Base-by-base conservation (phyloP, 1,140 invertebrate species). In the Leptinotarsa lineolata region DNA sequence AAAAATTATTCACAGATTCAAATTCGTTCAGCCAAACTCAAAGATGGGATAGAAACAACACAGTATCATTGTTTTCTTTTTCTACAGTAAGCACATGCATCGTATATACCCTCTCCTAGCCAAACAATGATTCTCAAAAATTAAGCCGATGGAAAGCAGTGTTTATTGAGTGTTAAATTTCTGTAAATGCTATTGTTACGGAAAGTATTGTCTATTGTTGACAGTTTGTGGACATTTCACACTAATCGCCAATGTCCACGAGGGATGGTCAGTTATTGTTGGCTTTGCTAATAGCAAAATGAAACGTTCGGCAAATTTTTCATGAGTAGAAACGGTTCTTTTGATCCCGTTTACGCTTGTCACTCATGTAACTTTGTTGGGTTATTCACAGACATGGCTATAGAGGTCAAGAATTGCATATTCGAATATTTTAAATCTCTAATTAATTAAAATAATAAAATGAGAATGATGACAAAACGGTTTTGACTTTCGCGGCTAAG, bases 161-260 rank as follows among this genome's bases (percentile, higher is more conserved):
- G 54, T 70, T 70, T 70, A 70, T 54, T 39, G 68, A 60, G 68
- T 70, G 68, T 70, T 70, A 70, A 70, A 70, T 70, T 70, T 70
- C 68, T 39, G 68, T 70, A 70, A 70, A 58, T 59, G 21, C 68
- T 30, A 54, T 70, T 70, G 68, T 70, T 70, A 15, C 30, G n/a
- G 13, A 48, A 59, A 54, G 68, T 39, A 70, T 70, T 70, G 68
- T 70, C 46, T 44, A 59, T 70, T 70, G 54, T 70, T 21, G 24
- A 44, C 68, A 60, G 68, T 22, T 70, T 70, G 46, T 70, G 68
- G 68, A 58, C 54, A 70, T 70, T 70, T 70, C 68, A 24, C 54
- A 70, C 46, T 70, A 70, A 70, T 70, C 68, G n/a, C 21, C 15
- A 22, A 6, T 30, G 68, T 22, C 68, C 54, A 70, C 20, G 44